Evolutionary conservation across 2,888 invertebrate genomes (phyloP).

Genomic region (Osmoderma eremita): DNA sequence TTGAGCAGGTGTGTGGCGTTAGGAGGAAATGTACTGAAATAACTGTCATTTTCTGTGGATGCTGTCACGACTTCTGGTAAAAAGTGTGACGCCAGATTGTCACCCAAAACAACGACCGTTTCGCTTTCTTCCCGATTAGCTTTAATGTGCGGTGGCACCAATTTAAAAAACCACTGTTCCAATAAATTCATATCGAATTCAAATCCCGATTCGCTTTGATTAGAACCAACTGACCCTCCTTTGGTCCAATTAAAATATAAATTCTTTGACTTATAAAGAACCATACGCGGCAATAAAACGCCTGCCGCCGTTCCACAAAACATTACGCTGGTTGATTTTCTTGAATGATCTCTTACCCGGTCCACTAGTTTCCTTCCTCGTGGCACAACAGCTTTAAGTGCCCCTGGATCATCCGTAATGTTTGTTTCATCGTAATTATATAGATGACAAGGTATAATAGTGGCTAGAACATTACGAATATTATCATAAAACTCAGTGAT

Average conservation of each 20-base stretch:
- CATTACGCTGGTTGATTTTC: slow-evolving; percentile 5
- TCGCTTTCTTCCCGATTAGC: slow-evolving; percentile 23
- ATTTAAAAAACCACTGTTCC: slow-evolving; percentile 41
- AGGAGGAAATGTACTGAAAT: slow-evolving; percentile 39
- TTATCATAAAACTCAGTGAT: neutral
- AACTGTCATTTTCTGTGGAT: slow-evolving; percentile 30
- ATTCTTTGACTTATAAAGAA: too few relatives aligned
- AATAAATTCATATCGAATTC: slow-evolving; percentile 43
- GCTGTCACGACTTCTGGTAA: slow-evolving; percentile 45
- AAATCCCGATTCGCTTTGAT: slow-evolving; percentile 6
- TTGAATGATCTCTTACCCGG: slow-evolving; percentile 4
- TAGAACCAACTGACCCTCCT: slow-evolving; percentile 38
- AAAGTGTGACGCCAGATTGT: slow-evolving; percentile 50
- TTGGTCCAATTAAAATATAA: slow-evolving; percentile 47
- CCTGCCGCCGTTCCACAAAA: slow-evolving; percentile 18
- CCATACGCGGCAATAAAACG: too few relatives aligned
- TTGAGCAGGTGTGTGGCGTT: slow-evolving; percentile 39
- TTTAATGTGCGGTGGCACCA: slow-evolving; percentile 32
- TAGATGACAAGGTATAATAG: neutral
- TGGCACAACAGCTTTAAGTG: slow-evolving; percentile 2
- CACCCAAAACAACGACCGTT: slow-evolving; percentile 50
- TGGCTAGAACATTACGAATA: neutral
- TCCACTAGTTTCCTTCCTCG: slow-evolving; percentile 4
- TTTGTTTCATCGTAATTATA: slow-evolving; percentile 38
- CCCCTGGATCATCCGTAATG: slow-evolving; percentile 26